Conservation (phyloP, 35 echinoderm and acorn worm species). For the Ophioderma brevispina region DNA sequence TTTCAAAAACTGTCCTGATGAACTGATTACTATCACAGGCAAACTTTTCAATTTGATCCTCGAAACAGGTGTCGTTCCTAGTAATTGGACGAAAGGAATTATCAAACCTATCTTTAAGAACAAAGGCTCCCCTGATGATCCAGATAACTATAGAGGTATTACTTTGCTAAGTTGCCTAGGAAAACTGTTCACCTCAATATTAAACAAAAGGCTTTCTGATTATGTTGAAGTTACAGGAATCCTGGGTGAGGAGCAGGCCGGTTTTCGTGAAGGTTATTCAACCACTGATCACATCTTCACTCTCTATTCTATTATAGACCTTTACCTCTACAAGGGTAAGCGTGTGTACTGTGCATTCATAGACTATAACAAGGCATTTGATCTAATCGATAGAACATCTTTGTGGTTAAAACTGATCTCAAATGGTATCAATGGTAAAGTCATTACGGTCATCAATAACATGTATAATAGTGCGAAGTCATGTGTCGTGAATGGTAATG, state of each 20-base stretch:
- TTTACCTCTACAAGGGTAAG: constrained; percentile 32
- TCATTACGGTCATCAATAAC: constrained; percentile 63
- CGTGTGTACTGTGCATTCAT: constrained; percentile 66
- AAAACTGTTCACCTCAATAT: constrained; percentile 41
- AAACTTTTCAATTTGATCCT: neutral
- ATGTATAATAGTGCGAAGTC: constrained; percentile 62
- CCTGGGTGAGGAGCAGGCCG: constrained; percentile 44
- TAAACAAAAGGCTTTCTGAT: constrained; percentile 27
- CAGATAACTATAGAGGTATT: constrained; percentile 29
- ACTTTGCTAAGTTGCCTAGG: constrained; percentile 9
- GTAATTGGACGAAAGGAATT: constrained; percentile 34
- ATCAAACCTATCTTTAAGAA: constrained; percentile 38
- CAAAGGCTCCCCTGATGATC: constrained; percentile 4
- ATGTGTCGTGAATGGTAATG: constrained; percentile 40
- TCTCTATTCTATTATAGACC: constrained; percentile 31
- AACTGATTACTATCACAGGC: constrained; percentile 1
- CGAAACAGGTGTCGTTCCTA: constrained; percentile 14
- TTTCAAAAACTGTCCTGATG: neutral
- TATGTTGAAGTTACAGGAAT: constrained; percentile 22
- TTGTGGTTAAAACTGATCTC: constrained; percentile 57
- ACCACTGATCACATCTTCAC: constrained; percentile 48
- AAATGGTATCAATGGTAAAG: constrained; percentile 59
- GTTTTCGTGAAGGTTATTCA: constrained; percentile 52
- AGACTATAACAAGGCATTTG: constrained; percentile 70
- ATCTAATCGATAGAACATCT: constrained; percentile 48